These are phyloP conservation scores for Ischnus inquisitorius DNA, from an alignment of 2,888 invertebrate species.

Conservation along the genomic window DNA sequence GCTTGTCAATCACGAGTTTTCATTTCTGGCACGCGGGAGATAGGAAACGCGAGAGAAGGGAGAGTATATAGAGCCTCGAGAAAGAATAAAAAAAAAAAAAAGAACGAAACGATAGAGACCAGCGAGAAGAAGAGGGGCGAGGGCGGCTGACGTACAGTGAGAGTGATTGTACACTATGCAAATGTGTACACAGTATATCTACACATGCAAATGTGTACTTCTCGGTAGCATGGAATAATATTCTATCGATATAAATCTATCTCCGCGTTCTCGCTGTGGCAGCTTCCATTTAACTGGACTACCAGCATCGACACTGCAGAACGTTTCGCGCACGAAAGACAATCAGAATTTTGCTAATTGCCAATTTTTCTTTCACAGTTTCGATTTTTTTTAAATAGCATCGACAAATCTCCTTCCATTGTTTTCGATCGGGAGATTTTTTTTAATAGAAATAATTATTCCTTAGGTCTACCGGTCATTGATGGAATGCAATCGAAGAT, in stretches of 20 bases:
- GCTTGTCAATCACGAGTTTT: conserved; percentile 65
- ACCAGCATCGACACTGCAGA: background rate
- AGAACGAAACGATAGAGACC: conserved; percentile 6
- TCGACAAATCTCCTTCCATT: no score
- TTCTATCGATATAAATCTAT: conserved; percentile 44
- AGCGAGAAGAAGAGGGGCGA: background rate
- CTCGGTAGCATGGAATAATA: conserved; percentile 57
- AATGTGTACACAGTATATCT: conserved; percentile 46
- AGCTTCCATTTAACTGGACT: conserved; percentile 52
- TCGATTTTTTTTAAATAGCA: conserved; percentile 1
- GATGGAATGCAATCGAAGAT: no score
- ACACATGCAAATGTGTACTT: conserved; percentile 55
- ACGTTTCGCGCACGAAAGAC: background rate
- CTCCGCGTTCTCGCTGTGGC: conserved; percentile 14
- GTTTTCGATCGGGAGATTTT: no score
- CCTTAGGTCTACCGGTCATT: no score
- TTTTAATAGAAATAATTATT: no score
- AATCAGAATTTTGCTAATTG: background rate
- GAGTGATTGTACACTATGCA: conserved; percentile 62
- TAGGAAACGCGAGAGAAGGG: conserved; percentile 10
- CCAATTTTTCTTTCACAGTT: background rate
- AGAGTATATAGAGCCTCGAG: conserved; percentile 1
- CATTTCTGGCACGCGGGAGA: conserved; percentile 58
- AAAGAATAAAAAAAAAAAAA: background rate
- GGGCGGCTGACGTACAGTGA: conserved; percentile 23